Base-by-base conservation (phyloP, 2,888 invertebrate species). In the Orthosia gracilis region DNA sequence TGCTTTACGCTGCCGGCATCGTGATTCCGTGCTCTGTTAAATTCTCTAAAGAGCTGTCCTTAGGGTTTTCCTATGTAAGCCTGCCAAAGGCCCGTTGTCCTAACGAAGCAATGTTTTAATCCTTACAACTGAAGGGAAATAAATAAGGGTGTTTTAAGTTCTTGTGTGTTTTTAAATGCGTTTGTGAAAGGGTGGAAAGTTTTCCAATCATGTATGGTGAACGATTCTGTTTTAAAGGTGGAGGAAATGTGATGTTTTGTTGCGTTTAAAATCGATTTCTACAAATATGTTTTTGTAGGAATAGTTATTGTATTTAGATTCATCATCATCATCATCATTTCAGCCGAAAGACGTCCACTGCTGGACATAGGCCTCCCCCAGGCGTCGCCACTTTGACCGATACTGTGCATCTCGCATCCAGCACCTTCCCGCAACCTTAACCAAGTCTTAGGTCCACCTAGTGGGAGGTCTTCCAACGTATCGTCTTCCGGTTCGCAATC, bases 91-190 rank as follows among this genome's bases (percentile, higher is more conserved):
- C 21, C 26, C 3, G 7, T 49, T 5, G 40, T 18, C 52, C 50
- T 55, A 52, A 76, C 65, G 62, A 63, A 23, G 62, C 59, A n/a
- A 54, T 62, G 47, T 63, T 58, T 54, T 52, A 79, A 65, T 49
- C 82, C 52, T 45, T 31, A 47, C 23, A 65, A 69, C 4, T 18
- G 26, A 63, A 13, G 52, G 65, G 65, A 26, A 62, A 49, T 50
- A 74, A 52, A 72, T 64, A 49, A 63, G 47, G 55, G 31, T 69
- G 70, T 21, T 70, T 63, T 78, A 45, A 49, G 52, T 63, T 63
- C 31, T 59, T 40, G 31, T 59, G 54, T 61, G 40, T 61, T 17
- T 67, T 76, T 73, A 52, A 57, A 58, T 47, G 23, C n/a, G 26
- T 45, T 26, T 15, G 4, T 31, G 1, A 17, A 15, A 13, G 55